Base-by-base conservation (phyloP, 1,140 invertebrate species). In the Sycobia sp. region DNA sequence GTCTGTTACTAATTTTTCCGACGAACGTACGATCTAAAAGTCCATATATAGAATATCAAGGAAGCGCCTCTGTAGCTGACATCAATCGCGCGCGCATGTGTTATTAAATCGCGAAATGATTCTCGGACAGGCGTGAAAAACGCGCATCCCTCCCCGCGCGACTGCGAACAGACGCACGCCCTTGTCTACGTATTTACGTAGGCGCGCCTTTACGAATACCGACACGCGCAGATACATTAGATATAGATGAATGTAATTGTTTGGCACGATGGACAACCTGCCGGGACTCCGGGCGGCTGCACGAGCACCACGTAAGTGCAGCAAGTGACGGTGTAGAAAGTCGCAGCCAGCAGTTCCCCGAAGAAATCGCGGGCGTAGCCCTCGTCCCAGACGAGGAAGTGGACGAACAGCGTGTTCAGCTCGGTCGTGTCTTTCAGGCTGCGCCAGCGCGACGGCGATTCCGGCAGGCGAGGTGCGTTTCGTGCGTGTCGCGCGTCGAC, bases 381-480 rank as follows among this genome's bases (percentile, higher is more conserved):
- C 0, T 67, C 53, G 41, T 84, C 80, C 80, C 80, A 87, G 9
- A 80, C 83, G 1, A 86, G 65, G 27, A 86, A 67, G 60, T 86
- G 85, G 13, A 87, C 67, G 70, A 85, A 87, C 16, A 86, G 66
- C 0, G 84, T 81, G 63, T 86, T 86, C 13, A 77, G 69, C 14
- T 80, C 66, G 16, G 74, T 81, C 41, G 80, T 44, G 18, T 80
- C 69, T 64, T 72, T 71, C 20, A 78, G 39, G 44, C 74, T 75
- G 66, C 53, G 16, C 23, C 11, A 27, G 2, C 11, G 11, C 41
- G 4, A 43, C n/a, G 5, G 4, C n/a, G n/a, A n/a, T n/a, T n/a
- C n/a, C n/a, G n/a, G n/a, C n/a, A n/a, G n/a, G n/a, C n/a, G n/a
- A 43, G n/a, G n/a, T 18, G 4, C 7, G 2, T 5, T 43, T 18